Evolutionary conservation across 1,140 invertebrate genomes (phyloP), one percentile per base, ranked within the genome.

Genomic region (Maconellicoccus hirsutus): DNA sequence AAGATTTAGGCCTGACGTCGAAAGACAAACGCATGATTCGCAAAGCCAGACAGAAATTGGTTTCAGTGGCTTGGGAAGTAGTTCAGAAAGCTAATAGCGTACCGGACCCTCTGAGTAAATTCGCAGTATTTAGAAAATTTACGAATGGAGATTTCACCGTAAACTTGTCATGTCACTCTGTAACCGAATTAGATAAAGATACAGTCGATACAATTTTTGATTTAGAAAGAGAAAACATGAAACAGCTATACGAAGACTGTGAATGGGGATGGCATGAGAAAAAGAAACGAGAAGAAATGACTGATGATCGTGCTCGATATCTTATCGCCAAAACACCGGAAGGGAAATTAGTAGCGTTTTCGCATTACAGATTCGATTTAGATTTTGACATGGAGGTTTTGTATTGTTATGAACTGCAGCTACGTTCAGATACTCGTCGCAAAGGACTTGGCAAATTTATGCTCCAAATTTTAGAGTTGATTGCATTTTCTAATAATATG

Each of bases 371-470:
- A 73, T 93, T 92, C 81, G 91, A 93, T 77, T 79, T 92, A 74
- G 91, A 93, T 77, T 83, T 87, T 77, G 87, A 84, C 0, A 79
- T 85, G 38, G 85, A 89, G 80, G 89, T 93, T 33, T 77, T 93
- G 8, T 93, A 93, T 78, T 91, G 90, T 79, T 94, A 94, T 80
- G 91, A 94, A 81, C 82, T 94, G 75, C 92, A 94, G 79, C 80
- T 94, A 70, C 86, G 89, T 76, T 75, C 82, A 42, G 76, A 78
- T 16, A 82, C 83, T 61, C 83, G 86, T 72, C 80, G 87, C 66
- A 87, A 88, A 81, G 90, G 90, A 14, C 79, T 94, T 59, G 92
- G 91, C 4, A 87, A 87, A 76, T 91, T 90, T 78, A 85, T 94
- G 78, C 87, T 93, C 85, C 83, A 86, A 77, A 82, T 86, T 59